Evolutionary conservation across 2,797 vertebrate species (phyloP).

Genomic region (Poeciliopsis gracilis): DNA sequence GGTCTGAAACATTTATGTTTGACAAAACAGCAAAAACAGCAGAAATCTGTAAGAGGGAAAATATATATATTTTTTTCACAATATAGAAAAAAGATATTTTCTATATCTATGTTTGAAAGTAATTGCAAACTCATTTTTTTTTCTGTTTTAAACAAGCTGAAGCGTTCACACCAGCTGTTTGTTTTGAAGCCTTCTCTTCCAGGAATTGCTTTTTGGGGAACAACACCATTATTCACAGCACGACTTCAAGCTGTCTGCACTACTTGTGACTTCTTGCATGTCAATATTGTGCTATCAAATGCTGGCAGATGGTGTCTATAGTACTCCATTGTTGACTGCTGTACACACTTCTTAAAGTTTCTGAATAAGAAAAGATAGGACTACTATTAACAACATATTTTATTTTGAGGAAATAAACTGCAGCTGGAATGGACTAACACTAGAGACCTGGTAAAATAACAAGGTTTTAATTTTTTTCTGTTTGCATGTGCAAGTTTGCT

Average conservation of each 20-base stretch:
- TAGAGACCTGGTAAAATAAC: neutral
- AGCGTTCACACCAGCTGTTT: slow-evolving; percentile 24
- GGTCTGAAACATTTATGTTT: neutral
- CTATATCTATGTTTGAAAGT: neutral
- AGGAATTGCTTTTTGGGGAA: slow-evolving; percentile 42
- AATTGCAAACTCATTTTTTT: neutral
- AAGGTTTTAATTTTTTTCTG: neutral
- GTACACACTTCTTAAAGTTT: neutral
- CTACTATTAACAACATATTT: neutral
- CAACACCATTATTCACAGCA: slow-evolving; percentile 42
- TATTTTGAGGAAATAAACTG: neutral
- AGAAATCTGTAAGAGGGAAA: neutral
- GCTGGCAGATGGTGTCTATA: neutral
- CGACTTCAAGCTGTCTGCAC: slow-evolving; percentile 41
- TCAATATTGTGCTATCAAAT: slow-evolving; percentile 37
- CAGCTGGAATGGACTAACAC: neutral
- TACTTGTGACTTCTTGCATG: slow-evolving; percentile 29
- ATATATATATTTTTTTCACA: neutral
- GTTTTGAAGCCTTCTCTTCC: slow-evolving; percentile 46
- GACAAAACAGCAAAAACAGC: neutral
- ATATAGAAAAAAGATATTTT: neutral
- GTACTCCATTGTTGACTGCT: neutral
- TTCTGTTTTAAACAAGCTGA: neutral
- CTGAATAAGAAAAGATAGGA: neutral
- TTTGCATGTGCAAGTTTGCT: neutral